Evolutionary conservation across 2,888 invertebrate species (phyloP).

Genomic region (Polyommatus icarus): DNA sequence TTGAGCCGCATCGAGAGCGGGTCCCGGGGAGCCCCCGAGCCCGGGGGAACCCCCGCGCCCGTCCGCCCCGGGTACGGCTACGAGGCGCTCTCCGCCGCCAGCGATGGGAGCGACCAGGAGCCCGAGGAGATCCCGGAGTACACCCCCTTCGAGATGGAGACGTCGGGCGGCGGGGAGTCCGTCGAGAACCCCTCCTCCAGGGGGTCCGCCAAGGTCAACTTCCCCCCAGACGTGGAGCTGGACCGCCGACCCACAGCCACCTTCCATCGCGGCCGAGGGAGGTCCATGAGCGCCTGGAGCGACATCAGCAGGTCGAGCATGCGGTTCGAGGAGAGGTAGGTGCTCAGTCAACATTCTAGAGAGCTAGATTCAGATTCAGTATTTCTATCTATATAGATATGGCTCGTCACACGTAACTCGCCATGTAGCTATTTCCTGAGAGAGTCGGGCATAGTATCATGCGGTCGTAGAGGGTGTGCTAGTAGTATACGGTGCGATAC

Average conservation of each 20-base stretch:
- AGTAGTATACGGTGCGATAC: neutral
- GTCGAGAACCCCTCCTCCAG: slow-evolving; percentile 69
- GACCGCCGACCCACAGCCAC: slow-evolving; percentile 72
- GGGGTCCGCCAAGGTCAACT: slow-evolving; percentile 83
- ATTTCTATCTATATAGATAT: neutral
- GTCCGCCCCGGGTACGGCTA: slow-evolving; percentile 76
- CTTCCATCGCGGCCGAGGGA: slow-evolving; percentile 80
- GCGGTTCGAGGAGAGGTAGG: slow-evolving; percentile 88
- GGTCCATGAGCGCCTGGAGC: slow-evolving; percentile 94
- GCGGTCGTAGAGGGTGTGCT: slow-evolving; percentile 19
- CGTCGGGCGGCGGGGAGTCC: slow-evolving; percentile 69
- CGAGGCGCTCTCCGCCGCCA: slow-evolving; percentile 74
- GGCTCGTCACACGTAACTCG: neutral
- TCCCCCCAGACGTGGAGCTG: slow-evolving; percentile 80
- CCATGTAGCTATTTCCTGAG: neutral
- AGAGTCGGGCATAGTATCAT: slow-evolving; percentile 17
- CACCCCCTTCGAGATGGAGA: slow-evolving; percentile 71
- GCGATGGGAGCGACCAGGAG: slow-evolving; percentile 73
- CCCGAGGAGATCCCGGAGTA: slow-evolving; percentile 69
- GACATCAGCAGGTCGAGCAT: slow-evolving; percentile 92
- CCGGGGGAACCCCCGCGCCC: slow-evolving; percentile 54
- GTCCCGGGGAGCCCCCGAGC: slow-evolving; percentile 63
- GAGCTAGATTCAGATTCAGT: neutral
- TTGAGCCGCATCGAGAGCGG: slow-evolving; percentile 67
- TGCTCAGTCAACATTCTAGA: slow-evolving; percentile 33